A percentile compares a stretch with the other conserved stretches of the same genome.
phyloP scores from a whole-genome alignment of 2,113 vertebrate species.

The Mastomys natalensis region DNA sequence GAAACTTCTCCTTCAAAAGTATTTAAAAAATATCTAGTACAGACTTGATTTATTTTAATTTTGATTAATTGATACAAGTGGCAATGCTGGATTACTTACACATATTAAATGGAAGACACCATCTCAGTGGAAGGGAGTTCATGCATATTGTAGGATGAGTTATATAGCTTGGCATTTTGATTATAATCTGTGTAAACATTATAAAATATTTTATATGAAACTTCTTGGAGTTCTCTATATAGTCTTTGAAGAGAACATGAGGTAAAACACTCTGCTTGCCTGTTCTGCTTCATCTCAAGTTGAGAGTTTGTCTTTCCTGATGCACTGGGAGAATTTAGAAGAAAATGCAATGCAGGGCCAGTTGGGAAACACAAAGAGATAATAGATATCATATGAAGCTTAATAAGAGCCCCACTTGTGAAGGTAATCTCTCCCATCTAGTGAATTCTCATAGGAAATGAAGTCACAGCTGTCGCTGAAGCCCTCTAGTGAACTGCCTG shows the following conservation, averaged over 20 bases:
- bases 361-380: neutral
- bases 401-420: neutral
- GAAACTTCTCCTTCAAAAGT: neutral
- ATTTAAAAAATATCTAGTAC: neutral
- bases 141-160: neutral
- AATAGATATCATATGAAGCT: neutral
- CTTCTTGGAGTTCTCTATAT: neutral
- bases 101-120: neutral
- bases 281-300: neutral
- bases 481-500: neutral
- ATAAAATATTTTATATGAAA: neutral
- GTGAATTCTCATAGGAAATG: neutral
- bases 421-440: neutral
- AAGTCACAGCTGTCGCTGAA: neutral
- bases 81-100: neutral
- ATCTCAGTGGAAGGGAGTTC: neutral
- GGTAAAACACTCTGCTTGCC: neutral
- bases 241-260: neutral
- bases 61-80: neutral
- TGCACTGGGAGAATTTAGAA: too few relatives aligned
- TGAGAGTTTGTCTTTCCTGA: neutral
- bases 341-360: neutral
- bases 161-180: neutral
- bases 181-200: neutral
- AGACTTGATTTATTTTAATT: neutral